phyloP scores from a whole-genome alignment of 37 sponge, comb jelly and placozoan species.

The Beroe ovata region DNA sequence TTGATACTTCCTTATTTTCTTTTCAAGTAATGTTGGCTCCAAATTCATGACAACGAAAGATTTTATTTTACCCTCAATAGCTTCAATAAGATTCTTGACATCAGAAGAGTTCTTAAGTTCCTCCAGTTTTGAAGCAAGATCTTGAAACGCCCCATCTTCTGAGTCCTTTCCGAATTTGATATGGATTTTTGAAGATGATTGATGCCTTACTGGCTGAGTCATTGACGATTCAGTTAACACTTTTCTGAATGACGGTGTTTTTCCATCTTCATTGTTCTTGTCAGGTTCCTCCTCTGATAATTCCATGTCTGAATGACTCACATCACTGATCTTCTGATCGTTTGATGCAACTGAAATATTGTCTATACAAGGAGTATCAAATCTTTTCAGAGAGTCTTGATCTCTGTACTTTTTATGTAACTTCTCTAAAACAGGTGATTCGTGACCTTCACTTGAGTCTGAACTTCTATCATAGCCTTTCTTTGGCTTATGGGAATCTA shows the following conservation, averaged over 20 bases:
- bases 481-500: not conserved
- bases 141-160: conserved; percentile 18
- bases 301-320: conserved; percentile 46
- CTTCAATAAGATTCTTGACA: conserved; percentile 13
- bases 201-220: not conserved
- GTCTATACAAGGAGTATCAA: conserved; percentile 42
- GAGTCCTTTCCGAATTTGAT: conserved; percentile 11
- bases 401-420: conserved; percentile 17
- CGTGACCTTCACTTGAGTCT: not conserved
- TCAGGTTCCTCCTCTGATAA: conserved; percentile 22
- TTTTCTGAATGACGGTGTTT: conserved; percentile 31
- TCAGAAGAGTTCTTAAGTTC: conserved; percentile 4
- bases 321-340: conserved; percentile 1
- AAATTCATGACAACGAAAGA: not conserved
- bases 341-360: conserved; percentile 35
- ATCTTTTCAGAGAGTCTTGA: not conserved
- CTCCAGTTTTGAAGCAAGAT: conserved; percentile 22
- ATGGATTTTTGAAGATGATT: not conserved
- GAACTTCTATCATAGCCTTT: not conserved
- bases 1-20: conserved; percentile 18
- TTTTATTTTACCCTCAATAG: conserved; percentile 47
- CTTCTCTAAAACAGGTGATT: conserved; percentile 20
- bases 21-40: conserved; percentile 8
- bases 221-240: not conserved
- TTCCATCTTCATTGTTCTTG: conserved; percentile 32